These are phyloP conservation scores for Ooceraea biroi DNA, from an alignment of 1,140 invertebrate genomes.

Conservation along the genomic window DNA sequence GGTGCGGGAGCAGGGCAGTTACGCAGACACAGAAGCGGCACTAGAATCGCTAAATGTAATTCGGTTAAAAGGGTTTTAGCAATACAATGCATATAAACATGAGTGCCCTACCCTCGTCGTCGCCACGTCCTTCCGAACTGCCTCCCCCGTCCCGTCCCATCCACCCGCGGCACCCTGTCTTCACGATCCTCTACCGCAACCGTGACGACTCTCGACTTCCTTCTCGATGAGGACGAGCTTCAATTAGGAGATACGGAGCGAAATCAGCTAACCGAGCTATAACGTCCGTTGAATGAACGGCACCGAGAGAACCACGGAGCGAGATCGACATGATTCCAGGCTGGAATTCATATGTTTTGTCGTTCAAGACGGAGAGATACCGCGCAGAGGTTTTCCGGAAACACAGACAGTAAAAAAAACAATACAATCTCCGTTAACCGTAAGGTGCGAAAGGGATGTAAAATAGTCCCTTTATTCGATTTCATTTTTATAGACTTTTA, in stretches of 20 bases:
- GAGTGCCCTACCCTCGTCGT: slow-evolving; percentile 75
- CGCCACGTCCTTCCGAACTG: slow-evolving; percentile 51
- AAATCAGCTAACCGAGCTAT: slow-evolving; percentile 67
- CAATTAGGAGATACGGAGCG: slow-evolving; percentile 34
- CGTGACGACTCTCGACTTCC: slow-evolving; percentile 57
- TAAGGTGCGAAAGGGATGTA: too few species aligned
- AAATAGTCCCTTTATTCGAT: too few species aligned
- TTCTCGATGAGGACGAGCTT: slow-evolving; percentile 48
- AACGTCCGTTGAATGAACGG: slow-evolving; percentile 60
- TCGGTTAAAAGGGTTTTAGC: slow-evolving; percentile 86
- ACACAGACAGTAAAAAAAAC: too few species aligned
- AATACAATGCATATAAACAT: slow-evolving; percentile 86
- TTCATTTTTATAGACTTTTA: too few species aligned
- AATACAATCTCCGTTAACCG: too few species aligned
- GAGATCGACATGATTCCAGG: slow-evolving; percentile 13
- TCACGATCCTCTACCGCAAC: slow-evolving; percentile 44
- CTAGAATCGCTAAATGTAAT: slow-evolving; percentile 86
- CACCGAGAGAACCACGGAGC: slow-evolving; percentile 17
- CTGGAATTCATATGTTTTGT: too few species aligned
- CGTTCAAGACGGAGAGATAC: too few species aligned
- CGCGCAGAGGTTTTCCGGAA: too few species aligned
- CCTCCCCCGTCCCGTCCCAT: slow-evolving; percentile 56
- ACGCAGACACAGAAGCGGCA: slow-evolving; percentile 75
- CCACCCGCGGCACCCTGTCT: slow-evolving; percentile 36
- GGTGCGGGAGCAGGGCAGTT: slow-evolving; percentile 52